Percentiles rank a stretch among this genome's conserved stretches.
Evolutionary conservation across 2,888 invertebrate genomes (phyloP).

Genomic region (Globia sparganii): DNA sequence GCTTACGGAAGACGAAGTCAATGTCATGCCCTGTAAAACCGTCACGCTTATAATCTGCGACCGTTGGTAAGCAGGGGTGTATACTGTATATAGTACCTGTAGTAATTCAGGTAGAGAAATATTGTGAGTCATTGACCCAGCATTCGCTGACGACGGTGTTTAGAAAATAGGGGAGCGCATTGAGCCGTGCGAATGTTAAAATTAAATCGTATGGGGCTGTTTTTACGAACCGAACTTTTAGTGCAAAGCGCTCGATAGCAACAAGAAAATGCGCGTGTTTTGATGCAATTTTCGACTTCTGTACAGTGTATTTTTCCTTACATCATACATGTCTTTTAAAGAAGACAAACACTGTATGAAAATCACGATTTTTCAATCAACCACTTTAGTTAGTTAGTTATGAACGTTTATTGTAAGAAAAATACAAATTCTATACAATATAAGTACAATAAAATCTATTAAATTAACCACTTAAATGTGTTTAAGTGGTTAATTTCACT

Average conservation of each 20-base stretch:
- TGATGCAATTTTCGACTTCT: neutral
- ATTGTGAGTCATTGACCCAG: constrained; percentile 36
- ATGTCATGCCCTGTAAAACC: constrained; percentile 20
- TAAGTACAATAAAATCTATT: neutral
- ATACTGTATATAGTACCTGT: constrained; percentile 5
- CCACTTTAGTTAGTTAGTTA: neutral
- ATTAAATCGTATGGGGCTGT: constrained; percentile 30
- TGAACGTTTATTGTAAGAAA: neutral
- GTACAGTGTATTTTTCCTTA: neutral
- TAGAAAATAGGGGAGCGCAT: constrained; percentile 43
- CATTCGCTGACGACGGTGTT: constrained; percentile 10
- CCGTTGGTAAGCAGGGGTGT: constrained; percentile 37
- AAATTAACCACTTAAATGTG: neutral
- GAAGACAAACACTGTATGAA: neutral
- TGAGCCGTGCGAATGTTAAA: constrained; percentile 36
- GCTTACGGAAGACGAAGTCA: constrained; percentile 16
- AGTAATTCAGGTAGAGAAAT: constrained; percentile 38
- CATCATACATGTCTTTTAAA: neutral
- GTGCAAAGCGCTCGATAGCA: neutral
- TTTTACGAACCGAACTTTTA: constrained; percentile 23
- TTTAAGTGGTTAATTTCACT: too few relatives aligned
- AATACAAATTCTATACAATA: neutral
- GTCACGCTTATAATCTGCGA: constrained; percentile 38
- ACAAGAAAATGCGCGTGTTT: neutral
- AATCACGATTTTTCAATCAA: neutral